phyloP scores from a whole-genome alignment of 2,113 vertebrate genomes.

The Narcine bancroftii region DNA sequence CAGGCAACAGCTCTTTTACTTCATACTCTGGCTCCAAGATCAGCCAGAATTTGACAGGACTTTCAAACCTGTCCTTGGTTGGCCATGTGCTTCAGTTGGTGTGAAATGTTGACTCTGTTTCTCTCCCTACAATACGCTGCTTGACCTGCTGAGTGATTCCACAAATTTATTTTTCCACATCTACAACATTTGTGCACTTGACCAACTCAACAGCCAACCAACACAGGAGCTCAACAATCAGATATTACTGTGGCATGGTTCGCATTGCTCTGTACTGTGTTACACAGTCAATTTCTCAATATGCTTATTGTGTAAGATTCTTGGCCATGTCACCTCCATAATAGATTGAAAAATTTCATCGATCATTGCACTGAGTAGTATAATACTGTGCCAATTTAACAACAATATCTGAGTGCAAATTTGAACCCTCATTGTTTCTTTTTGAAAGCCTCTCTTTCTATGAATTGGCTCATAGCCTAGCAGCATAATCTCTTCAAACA shows the following conservation, averaged over 20 bases:
- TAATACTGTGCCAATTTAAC: too few species aligned
- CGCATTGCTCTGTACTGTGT: neutral
- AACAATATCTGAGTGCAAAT: too few species aligned
- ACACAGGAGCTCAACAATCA: neutral
- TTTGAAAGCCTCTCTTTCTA: neutral
- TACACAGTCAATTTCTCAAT: neutral
- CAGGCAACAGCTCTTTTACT: neutral
- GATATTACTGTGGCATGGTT: neutral
- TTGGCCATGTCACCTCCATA: neutral
- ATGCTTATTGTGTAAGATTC: too few species aligned
- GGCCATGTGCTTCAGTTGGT: neutral
- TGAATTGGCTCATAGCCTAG: neutral
- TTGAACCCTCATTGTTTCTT: neutral
- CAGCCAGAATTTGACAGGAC: neutral
- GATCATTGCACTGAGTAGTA: too few species aligned
- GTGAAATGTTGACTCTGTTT: too few species aligned
- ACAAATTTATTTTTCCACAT: too few species aligned
- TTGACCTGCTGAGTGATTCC: too few species aligned
- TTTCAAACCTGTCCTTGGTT: neutral
- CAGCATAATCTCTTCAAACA: conserved; percentile 4
- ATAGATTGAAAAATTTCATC: neutral
- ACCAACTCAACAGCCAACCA: neutral
- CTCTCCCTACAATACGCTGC: too few species aligned
- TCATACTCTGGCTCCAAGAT: neutral
- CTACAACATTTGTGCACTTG: neutral